A percentile compares a stretch with the other conserved stretches of the same genome.
Evolutionary conservation across 92 coral and sea anemone species (phyloP).

Genomic region (Porites evermanni): DNA sequence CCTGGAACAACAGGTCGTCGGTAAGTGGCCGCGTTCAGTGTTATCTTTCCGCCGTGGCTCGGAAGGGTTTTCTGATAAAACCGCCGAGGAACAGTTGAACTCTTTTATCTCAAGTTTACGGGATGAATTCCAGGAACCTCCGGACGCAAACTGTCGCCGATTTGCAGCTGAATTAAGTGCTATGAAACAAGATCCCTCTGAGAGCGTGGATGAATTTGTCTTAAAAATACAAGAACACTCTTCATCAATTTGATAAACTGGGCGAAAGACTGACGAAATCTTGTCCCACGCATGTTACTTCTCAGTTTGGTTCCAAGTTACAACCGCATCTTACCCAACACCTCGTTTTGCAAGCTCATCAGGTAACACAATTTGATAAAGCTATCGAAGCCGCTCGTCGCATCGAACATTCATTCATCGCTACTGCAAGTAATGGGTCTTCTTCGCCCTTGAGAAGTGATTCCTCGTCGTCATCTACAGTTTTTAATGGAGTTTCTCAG

Average conservation of each 20-base stretch:
- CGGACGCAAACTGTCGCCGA: too few species aligned
- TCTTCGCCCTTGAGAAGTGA: neutral
- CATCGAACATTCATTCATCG: constrained; percentile 19
- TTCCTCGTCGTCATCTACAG: constrained; percentile 9
- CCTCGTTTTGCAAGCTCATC: constrained; percentile 55
- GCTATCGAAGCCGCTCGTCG: constrained; percentile 51
- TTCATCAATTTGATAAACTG: constrained; percentile 65
- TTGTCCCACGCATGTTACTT: constrained; percentile 37
- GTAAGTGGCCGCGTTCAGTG: too few species aligned
- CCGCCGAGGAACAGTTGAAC: too few species aligned
- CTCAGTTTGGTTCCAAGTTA: constrained; percentile 70
- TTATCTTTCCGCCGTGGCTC: too few species aligned
- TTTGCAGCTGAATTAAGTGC: constrained; percentile 38
- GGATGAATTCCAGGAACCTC: too few species aligned
- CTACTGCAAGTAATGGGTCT: neutral
- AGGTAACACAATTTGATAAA: constrained; percentile 59
- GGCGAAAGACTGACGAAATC: constrained; percentile 21
- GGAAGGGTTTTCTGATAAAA: too few species aligned
- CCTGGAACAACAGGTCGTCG: too few species aligned
- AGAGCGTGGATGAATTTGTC: constrained; percentile 61
- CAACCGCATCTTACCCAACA: constrained; percentile 62
- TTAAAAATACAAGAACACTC: constrained; percentile 62
- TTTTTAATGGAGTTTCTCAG: neutral
- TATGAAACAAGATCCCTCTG: constrained; percentile 52
- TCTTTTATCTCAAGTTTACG: too few species aligned